phyloP scores from a whole-genome alignment of 2,113 vertebrate species.

The rat (Rattus norvegicus) region DNA sequence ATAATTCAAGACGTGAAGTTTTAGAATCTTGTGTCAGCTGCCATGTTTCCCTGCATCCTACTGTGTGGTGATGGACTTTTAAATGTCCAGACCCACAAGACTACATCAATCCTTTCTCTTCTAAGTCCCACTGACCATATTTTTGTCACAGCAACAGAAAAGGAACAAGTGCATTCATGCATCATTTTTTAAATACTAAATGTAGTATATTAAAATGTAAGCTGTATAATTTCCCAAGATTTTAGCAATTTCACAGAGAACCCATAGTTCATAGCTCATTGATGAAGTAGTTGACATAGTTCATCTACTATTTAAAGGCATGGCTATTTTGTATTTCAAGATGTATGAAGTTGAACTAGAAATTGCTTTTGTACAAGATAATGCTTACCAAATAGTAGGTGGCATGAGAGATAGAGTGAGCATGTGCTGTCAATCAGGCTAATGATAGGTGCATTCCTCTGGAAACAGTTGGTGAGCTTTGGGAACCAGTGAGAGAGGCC shows the following conservation, averaged over 20 bases:
- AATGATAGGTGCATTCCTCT: background rate
- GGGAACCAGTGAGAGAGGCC: background rate
- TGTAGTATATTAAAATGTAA: conserved; percentile 22
- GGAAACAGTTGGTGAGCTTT: background rate
- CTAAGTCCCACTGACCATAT: background rate
- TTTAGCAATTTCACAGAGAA: background rate
- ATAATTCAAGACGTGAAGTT: background rate
- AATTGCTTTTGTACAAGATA: background rate
- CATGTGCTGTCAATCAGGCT: background rate
- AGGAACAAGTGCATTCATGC: background rate
- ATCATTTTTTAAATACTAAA: background rate
- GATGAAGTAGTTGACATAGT: background rate
- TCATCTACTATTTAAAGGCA: conserved; percentile 9
- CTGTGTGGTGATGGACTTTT: background rate
- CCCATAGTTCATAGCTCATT: background rate
- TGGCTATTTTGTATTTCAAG: background rate
- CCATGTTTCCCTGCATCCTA: background rate
- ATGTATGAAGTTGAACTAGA: background rate
- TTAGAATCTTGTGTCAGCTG: background rate
- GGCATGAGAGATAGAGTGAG: background rate
- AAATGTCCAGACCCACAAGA: background rate
- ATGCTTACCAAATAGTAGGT: background rate
- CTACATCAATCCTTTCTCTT: background rate
- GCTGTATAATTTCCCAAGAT: background rate
- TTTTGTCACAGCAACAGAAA: background rate